Base-by-base conservation (phyloP, 2,888 invertebrate species). In the Polydrusus cervinus region DNA sequence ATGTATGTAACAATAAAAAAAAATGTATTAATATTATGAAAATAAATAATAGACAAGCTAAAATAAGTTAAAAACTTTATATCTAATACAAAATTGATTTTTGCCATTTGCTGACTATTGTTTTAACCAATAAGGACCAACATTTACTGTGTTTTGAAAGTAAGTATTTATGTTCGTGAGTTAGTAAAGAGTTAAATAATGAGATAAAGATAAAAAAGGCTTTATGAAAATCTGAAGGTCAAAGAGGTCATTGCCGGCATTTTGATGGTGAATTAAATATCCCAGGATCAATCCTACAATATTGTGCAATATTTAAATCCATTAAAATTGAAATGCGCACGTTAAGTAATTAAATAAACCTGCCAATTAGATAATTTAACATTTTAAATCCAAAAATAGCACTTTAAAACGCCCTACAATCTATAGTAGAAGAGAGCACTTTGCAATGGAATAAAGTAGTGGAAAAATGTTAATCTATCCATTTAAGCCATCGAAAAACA, bases 241-340 rank as follows among this genome's bases (percentile, higher is more conserved):
- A 74, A 69, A 68, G 18, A 68, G 74, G 74, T 74, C 74, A 74
- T 53, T 57, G 38, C 61, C 69, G 69, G 65, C 18, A 43, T 10
- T 38, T 34, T 47, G n/a, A n/a, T n/a, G n/a, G n/a, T n/a, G 38
- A 53, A 25, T 11, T 47, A 11, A 38, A 25, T 47, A 61, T 43
- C 16, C 18, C 25, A 8, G 34, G 20, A 43, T 61, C 20, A 43
- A 47, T 57, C 45, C 10, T 20, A 34, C 61, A 73, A 73, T 30
- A 71, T 71, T 65, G 71, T 65, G 64, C 34, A 71, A 65, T 25
- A n/a, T 47, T 38, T 47, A 3, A 55, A 53, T n/a, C 0, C 6
- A 13, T 49, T 53, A 8, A 47, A 65, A 65, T 8, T 11, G 18
- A 20, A 10, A 51, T 20, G 13, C 9, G 13, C 13, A 34, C 8